These are phyloP conservation scores for Lasioglossum morio DNA, from an alignment of 2,888 invertebrate species.

Conservation along the genomic window DNA sequence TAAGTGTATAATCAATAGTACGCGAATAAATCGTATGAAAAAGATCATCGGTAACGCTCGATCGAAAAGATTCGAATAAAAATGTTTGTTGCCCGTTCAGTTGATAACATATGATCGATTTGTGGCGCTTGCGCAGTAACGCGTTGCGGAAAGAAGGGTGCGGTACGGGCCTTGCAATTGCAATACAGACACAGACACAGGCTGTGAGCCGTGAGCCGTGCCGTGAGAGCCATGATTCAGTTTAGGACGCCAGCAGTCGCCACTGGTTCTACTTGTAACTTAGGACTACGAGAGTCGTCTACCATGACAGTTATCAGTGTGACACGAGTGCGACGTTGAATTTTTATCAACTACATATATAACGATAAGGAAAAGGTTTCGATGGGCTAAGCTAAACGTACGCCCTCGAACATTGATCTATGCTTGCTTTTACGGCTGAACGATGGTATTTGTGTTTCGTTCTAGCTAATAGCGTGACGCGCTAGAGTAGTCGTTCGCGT, in stretches of 20 bases:
- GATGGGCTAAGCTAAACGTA: slow-evolving; percentile 35
- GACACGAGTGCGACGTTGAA: slow-evolving; percentile 64
- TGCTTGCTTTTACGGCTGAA: slow-evolving; percentile 10
- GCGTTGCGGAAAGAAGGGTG: slow-evolving; percentile 62
- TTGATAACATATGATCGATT: slow-evolving; percentile 44
- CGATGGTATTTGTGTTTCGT: slow-evolving; percentile 14
- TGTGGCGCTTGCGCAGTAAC: slow-evolving; percentile 57
- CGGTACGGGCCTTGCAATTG: slow-evolving; percentile 61
- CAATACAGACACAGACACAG: slow-evolving; percentile 5
- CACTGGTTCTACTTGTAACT: slow-evolving; percentile 86
- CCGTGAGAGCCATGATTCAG: slow-evolving; percentile 59
- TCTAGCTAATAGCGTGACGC: neutral
- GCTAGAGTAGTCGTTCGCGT: slow-evolving; percentile 31
- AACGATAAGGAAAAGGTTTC: slow-evolving; percentile 28
- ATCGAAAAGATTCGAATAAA: slow-evolving; percentile 8
- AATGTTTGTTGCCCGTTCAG: neutral
- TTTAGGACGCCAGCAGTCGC: slow-evolving; percentile 69
- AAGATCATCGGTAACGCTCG: neutral
- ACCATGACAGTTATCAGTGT: slow-evolving; percentile 76
- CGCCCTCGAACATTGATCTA: neutral
- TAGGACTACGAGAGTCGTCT: slow-evolving; percentile 85
- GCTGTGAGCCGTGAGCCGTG: neutral
- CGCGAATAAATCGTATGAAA: neutral
- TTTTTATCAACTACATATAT: slow-evolving; percentile 39
- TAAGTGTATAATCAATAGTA: neutral